These are phyloP conservation scores for Tarsius wallacei DNA, from an alignment of 2,797 vertebrate genomes.

Conservation along the genomic window DNA sequence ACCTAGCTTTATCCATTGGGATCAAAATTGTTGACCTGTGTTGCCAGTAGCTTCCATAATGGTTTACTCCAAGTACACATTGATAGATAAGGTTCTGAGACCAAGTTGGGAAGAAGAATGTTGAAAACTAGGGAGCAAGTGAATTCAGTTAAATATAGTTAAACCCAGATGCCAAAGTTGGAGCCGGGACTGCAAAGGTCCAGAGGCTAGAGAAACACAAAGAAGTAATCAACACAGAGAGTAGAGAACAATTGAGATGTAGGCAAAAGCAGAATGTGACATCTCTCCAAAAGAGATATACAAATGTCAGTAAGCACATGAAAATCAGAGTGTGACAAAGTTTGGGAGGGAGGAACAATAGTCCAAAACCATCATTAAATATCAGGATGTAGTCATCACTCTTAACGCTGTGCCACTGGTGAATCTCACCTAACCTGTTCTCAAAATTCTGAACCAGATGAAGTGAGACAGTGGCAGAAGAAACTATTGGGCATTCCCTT, in stretches of 20 bases:
- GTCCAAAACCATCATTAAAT: not conserved
- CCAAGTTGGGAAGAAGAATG: not conserved
- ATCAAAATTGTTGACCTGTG: not conserved
- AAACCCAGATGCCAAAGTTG: not conserved
- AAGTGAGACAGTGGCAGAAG: not conserved
- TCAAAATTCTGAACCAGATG: conserved; percentile 21
- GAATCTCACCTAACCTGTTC: not conserved
- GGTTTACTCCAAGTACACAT: not conserved
- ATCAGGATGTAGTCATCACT: not conserved
- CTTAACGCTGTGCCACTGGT: not conserved
- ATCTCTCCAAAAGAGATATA: no score
- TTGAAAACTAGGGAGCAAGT: not conserved
- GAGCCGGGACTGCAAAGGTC: not conserved
- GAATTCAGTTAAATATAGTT: not conserved
- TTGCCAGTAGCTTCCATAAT: conserved; percentile 2
- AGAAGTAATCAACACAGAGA: not conserved
- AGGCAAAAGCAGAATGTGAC: not conserved
- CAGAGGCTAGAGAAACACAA: not conserved
- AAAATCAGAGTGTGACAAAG: not conserved
- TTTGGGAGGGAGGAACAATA: not conserved
- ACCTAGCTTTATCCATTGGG: not conserved
- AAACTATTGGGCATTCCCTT: not conserved
- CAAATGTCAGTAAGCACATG: no score
- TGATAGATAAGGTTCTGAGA: conserved; percentile 7
- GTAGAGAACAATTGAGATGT: not conserved